A percentile compares a stretch with the other conserved stretches of the same genome.
These are phyloP conservation scores for Telmatochromis sp. DNA, from an alignment of 2,113 vertebrate genomes.

Conservation along the genomic window DNA sequence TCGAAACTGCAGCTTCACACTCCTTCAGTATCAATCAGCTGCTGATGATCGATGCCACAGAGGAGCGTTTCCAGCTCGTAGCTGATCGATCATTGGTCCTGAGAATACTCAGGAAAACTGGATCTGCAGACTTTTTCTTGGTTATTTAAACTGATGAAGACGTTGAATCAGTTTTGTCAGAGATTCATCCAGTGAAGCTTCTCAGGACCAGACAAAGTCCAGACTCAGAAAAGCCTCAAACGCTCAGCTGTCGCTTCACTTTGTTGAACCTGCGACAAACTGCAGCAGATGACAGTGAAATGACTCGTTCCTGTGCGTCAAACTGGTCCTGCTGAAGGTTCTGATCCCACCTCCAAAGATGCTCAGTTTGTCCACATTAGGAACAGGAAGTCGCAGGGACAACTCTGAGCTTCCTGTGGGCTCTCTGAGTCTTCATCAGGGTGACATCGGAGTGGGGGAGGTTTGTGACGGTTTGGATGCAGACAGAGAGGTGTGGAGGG, in stretches of 20 bases:
- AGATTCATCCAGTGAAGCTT: not conserved
- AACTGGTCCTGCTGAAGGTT: rapidly evolving
- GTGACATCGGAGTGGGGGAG: not conserved
- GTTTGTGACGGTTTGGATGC: not conserved
- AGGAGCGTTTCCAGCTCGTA: not conserved
- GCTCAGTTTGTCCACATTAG: not conserved
- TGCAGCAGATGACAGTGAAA: not conserved
- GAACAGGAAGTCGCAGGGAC: not conserved
- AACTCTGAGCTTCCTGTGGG: not conserved
- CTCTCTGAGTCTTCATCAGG: not conserved
- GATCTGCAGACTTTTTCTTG: not conserved
- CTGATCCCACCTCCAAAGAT: not conserved
- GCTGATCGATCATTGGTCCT: not conserved
- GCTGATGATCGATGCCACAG: not conserved
- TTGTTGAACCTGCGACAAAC: not conserved
- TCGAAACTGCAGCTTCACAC: rapidly evolving
- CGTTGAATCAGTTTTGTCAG: rapidly evolving
- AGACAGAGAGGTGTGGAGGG: not conserved
- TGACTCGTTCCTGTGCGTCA: not conserved
- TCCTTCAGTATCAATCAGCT: not conserved
- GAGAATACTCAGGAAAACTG: not conserved
- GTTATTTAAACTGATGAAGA: not conserved
- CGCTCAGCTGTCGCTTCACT: not conserved
- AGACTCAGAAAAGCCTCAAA: not conserved
- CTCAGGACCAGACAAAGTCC: not conserved